Base-by-base conservation (phyloP, 2,113 vertebrate species). In the Hucho hucho region DNA sequence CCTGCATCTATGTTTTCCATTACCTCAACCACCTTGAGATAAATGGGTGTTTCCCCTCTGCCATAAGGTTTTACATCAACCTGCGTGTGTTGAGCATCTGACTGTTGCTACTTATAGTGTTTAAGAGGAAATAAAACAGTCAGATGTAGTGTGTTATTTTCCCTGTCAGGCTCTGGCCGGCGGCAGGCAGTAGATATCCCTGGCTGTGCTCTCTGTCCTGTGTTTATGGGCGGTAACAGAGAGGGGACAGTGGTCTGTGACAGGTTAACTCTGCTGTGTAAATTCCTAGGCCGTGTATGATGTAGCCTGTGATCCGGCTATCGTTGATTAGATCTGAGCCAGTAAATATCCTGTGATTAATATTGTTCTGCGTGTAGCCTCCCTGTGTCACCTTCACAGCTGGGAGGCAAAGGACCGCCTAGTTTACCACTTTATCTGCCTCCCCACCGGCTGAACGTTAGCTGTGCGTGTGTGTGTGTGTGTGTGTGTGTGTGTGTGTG, bases 341-440 rank as follows among this genome's bases (percentile, higher is more conserved):
- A 93, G 94, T 95, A 96, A 95, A 95, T 95, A 96, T 94, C 91
- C 94, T 93, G 92, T 93, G 92, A 97, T 97, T 96, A 96, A 96
- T 97, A 90, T 94, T 95, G 90, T 95, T 93, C 91, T 95, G 90
- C 79, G 83, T 92, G 88, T 91, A 88, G 87, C 92, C 78, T 93
- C 87, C 75, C 82, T 79, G 95, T 95, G 93, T 96, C 94, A 94
- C 95, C 93, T 96, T 96, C 94, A 95, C 94, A 96, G 95, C 95
- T 94, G 93, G 93, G 91, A 87, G 93, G 90, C 25, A 81, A 91
- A 88, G 91, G 90, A 91, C 90, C 81, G 90, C 91, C 89, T 94
- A 93, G 89, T 92, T 94, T 88, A 72, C 74, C 81, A 86, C 92
- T 91, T 90, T 93, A 91, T 85, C 80, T 61, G 58, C 58, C 18